Conservation (phyloP, 2,113 vertebrate species). For the Anolis sagrei region DNA sequence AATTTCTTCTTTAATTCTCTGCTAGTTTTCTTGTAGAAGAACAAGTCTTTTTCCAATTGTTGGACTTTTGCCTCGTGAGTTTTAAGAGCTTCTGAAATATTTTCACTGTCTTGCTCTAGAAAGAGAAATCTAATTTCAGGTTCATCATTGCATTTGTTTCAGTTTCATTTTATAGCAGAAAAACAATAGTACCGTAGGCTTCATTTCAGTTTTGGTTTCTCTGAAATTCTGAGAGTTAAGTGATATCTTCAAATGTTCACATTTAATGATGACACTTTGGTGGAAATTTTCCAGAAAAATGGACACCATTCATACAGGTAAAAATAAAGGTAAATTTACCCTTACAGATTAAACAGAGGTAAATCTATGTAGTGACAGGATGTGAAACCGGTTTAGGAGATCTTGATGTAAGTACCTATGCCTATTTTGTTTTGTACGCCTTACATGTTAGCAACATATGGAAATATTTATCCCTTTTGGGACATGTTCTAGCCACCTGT, state of each 20-base stretch:
- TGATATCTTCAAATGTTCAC: background rate
- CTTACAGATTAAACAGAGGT: background rate
- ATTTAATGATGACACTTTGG: background rate
- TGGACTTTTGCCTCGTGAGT: constrained; percentile 81
- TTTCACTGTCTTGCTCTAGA: constrained; percentile 78
- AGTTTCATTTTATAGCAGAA: background rate
- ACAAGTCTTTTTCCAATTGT: constrained; percentile 89
- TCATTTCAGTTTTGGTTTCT: background rate
- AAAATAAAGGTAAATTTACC: background rate
- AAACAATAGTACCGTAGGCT: background rate
- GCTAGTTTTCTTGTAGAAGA: constrained; percentile 92
- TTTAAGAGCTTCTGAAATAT: constrained; percentile 72
- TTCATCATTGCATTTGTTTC: background rate
- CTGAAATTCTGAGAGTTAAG: background rate
- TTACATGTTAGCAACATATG: no score
- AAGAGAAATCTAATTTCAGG: constrained; percentile 64
- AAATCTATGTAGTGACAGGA: background rate
- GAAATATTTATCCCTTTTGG: no score
- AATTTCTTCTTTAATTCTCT: constrained; percentile 89
- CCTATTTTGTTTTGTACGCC: no score
- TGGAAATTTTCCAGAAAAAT: background rate
- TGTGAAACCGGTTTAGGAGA: no score
- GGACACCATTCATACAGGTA: background rate
- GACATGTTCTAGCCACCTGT: no score
- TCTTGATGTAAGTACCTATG: no score